A percentile compares a stretch with the other conserved stretches of the same genome.
These are phyloP conservation scores for Xiphophorus birchmanni DNA, from an alignment of 2,797 vertebrate genomes.

Conservation along the genomic window DNA sequence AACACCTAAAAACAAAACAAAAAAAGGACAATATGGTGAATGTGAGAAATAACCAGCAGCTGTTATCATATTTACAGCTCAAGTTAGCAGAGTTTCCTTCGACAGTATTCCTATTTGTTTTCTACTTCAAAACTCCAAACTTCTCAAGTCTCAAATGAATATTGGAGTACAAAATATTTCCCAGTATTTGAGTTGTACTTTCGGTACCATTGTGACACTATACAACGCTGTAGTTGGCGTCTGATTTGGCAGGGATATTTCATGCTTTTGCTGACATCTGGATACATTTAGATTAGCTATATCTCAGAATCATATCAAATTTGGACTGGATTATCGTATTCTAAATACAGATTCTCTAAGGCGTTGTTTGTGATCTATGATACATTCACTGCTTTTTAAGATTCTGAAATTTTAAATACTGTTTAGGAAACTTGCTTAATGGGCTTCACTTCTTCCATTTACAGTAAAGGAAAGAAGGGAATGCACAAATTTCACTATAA, in stretches of 20 bases:
- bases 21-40: neutral
- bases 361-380: neutral
- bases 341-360: neutral
- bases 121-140: neutral
- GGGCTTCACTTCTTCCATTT: neutral
- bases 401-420: neutral
- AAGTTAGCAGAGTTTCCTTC: neutral
- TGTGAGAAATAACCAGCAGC: neutral
- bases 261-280: neutral
- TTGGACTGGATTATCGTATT: neutral
- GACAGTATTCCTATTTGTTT: neutral
- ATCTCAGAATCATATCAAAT: neutral
- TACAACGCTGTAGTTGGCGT: neutral
- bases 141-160: neutral
- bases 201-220: neutral
- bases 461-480: neutral
- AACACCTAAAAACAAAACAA: neutral
- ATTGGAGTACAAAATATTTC: neutral
- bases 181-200: neutral
- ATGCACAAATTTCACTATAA: neutral
- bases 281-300: neutral
- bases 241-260: conserved; percentile 1
- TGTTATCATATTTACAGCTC: neutral
- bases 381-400: neutral
- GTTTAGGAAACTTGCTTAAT: neutral